phyloP scores from a whole-genome alignment of 2,888 invertebrate species.

The Lithophane leautieri region DNA sequence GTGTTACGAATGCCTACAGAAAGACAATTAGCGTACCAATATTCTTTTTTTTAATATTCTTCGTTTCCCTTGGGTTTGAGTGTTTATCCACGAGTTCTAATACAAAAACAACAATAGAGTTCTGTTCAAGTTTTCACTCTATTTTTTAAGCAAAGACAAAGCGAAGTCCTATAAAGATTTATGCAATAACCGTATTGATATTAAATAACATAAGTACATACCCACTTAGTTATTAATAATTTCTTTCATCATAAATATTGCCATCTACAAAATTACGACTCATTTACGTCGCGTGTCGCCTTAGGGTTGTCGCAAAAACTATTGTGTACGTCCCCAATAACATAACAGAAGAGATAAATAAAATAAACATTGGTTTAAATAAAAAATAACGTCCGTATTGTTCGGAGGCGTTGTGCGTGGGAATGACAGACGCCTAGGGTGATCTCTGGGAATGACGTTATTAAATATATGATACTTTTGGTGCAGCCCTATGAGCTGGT shows the following conservation, averaged over 20 bases:
- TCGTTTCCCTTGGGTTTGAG: too few species aligned
- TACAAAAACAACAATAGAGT: too few species aligned
- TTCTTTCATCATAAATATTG: conserved; percentile 58
- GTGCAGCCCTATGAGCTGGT: conserved; percentile 8
- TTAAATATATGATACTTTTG: conserved; percentile 50
- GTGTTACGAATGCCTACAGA: background rate
- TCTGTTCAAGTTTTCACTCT: too few species aligned
- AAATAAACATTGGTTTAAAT: conserved; percentile 77
- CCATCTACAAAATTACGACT: conserved; percentile 59
- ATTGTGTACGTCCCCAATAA: conserved; percentile 68
- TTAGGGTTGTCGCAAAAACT: conserved; percentile 67
- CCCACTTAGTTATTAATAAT: conserved; percentile 35
- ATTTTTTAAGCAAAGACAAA: too few species aligned
- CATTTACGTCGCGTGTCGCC: conserved; percentile 71
- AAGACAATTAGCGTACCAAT: too few species aligned
- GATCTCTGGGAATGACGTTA: conserved; percentile 59
- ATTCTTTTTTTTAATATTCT: too few species aligned
- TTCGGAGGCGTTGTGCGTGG: conserved; percentile 72
- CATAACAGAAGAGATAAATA: conserved; percentile 72
- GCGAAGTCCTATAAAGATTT: background rate
- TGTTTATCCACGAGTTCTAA: too few species aligned
- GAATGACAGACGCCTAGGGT: conserved; percentile 73
- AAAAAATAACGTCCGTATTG: conserved; percentile 74
- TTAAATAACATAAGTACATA: conserved; percentile 16
- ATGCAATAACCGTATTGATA: conserved; percentile 7